Evolutionary conservation across 2,888 invertebrate genomes (phyloP), one percentile per base, ranked within the genome.

Genomic region (Imbricaverruca yamaguchii): DNA sequence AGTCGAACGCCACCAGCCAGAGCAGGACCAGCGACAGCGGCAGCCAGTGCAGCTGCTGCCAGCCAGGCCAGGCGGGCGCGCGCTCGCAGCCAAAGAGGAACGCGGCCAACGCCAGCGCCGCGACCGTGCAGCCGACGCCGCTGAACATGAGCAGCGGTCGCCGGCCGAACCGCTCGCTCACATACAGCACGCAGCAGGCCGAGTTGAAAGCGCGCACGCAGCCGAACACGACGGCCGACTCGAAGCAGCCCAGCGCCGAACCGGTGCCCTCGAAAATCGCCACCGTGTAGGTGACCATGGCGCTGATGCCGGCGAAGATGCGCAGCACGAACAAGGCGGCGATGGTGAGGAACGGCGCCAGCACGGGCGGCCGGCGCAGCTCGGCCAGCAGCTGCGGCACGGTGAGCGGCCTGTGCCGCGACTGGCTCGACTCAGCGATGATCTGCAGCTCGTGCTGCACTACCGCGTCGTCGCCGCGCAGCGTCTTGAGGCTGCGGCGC

Each of bases 281-380:
- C 56, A 79, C 79, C 23, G 57, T 15, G 79, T 79, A 79, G 15
- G 23, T 59, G 21, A 79, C 23, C 57, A 79, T 15, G n/a, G 79
- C 9, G 3, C 23, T 13, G 10, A 78, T 56, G 23, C 79, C 79
- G 23, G 79, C 11, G 13, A 57, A 15, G 23, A 57, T 13, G 23
- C 79, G 57, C 6, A 56, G 18, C 1, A 57, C 13, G 18, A 79
- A 79, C 23, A 79, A 23, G 18, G 57, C 79, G 9, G 6, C 7
- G 12, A 79, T 25, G 57, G 79, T 79, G 79, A 79, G 79, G 15
- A 79, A 79, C 23, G 79, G 79, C 56, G 25, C 79, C 57, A 79
- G 79, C 23, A 79, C 79, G 23, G 23, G 18, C 13, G 23, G 57
- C 6, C 57, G n/a, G 13, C 23, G 23, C 57, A 79, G 11, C 79